These are phyloP conservation scores for Falco columbarius DNA, from an alignment of 2,797 vertebrate species.

Conservation along the genomic window DNA sequence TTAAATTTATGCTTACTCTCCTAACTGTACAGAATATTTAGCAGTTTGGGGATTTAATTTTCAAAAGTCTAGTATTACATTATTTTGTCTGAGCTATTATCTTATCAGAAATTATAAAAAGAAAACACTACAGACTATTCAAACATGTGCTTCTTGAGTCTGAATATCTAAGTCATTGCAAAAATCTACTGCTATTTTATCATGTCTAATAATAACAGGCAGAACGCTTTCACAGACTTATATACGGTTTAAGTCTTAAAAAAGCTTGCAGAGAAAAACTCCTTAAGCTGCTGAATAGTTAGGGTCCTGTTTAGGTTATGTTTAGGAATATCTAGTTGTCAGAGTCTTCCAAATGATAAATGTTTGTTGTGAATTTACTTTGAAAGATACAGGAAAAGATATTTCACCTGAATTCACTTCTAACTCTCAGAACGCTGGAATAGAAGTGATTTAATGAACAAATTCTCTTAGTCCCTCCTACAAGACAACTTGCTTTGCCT, in stretches of 20 bases:
- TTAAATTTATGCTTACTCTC: not conserved
- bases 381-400: not conserved
- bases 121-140: constrained; percentile 9
- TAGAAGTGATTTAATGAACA: not conserved
- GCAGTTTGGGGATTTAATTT: not conserved
- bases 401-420: not conserved
- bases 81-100: not conserved
- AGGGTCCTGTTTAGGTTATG: not conserved
- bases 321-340: not conserved
- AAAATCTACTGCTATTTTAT: constrained; percentile 40
- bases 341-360: not conserved
- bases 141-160: not conserved
- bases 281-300: not conserved
- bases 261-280: not conserved
- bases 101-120: constrained; percentile 22
- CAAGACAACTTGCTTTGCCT: not conserved
- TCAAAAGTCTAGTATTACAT: not conserved
- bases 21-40: not conserved
- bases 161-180: constrained; percentile 27
- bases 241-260: constrained; percentile 17
- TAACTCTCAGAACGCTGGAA: not conserved
- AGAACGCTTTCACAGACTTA: constrained; percentile 28
- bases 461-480: not conserved
- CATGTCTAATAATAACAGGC: constrained; percentile 44
- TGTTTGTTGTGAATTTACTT: not conserved